Base-by-base conservation (phyloP, 2,797 vertebrate species). In the Urosaurus nigricauda region DNA sequence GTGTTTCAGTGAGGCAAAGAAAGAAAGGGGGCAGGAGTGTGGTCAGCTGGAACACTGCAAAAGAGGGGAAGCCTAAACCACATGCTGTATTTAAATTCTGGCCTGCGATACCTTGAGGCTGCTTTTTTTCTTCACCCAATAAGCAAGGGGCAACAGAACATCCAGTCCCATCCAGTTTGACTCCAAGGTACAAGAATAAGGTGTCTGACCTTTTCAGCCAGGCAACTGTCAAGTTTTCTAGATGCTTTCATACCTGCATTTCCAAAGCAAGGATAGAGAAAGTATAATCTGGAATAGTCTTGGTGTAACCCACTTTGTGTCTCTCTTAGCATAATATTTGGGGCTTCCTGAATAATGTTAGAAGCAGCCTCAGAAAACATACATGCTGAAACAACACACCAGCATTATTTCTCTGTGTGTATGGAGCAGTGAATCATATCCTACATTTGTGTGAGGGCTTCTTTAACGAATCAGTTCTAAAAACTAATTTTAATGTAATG, bases 241-340 rank as follows among this genome's bases (percentile, higher is more conserved):
- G 26, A 78, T 84, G 47, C 32, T 68, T 83, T 37, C 5, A 35
- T 83, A 79, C 32, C 26, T 70, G 47, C 26, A 68, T 77, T 75
- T 78, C 77, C 58, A 81, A 87, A 87, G 26, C 79, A 58, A 11
- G n/a, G 32, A 37, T 60, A 53, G 13, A 40, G 70, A 82, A 82
- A 29, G 56, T 84, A 26, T 73, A 84, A 74, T 37, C 35, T 82
- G 35, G 58, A 26, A 65, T 14, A 65, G 24, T 82, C 58, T 40
- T 82, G 37, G 13, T 43, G 58, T 37, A 65, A 65, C 0, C 47
- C 29, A 9, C 60, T 56, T 53, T 56, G 21, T 73, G 35, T 21
- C n/a, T 53, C 21, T 56, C 19, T 5, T 19, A 56, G 47, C n/a
- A 35, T 51, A 70, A 56, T 14, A 26, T 73, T 29, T 85, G 53